Evolutionary conservation across 2,888 invertebrate genomes (phyloP).

Genomic region (Sisyra terminalis): DNA sequence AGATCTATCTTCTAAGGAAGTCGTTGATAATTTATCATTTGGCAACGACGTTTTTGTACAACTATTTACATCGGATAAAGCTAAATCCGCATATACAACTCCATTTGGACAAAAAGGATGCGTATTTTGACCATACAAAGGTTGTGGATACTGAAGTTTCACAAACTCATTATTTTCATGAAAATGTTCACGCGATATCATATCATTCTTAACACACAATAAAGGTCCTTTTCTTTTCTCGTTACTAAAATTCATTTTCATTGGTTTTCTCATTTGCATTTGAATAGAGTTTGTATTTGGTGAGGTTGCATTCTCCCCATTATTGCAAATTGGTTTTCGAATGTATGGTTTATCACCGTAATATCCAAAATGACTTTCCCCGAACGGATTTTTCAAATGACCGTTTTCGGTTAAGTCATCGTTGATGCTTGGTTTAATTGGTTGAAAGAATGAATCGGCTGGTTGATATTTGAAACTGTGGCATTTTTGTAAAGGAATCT

Average conservation of each 20-base stretch:
- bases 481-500: conserved; percentile 45
- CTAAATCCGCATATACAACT: conserved; percentile 30
- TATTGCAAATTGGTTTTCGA: conserved; percentile 4
- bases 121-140: conserved; percentile 18
- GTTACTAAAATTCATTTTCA: conserved; percentile 2
- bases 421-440: conserved; percentile 42
- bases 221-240: conserved; percentile 8
- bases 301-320: background rate
- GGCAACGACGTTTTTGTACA: conserved; percentile 15
- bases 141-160: conserved; percentile 27
- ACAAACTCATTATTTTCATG: conserved; percentile 24
- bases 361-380: conserved; percentile 7
- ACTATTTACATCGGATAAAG: conserved; percentile 22
- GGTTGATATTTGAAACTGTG: conserved; percentile 39
- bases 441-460: conserved; percentile 42
- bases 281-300: conserved; percentile 4
- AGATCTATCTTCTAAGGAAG: conserved; percentile 12
- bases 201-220: conserved; percentile 9
- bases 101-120: conserved; percentile 20
- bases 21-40: conserved; percentile 13
- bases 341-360: conserved; percentile 4
- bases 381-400: conserved; percentile 8
- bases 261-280: conserved; percentile 7
- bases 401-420: conserved; percentile 8
- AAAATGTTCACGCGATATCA: conserved; percentile 15